phyloP scores from a whole-genome alignment of 1,140 invertebrate species.

The Temnothorax nylanderi region DNA sequence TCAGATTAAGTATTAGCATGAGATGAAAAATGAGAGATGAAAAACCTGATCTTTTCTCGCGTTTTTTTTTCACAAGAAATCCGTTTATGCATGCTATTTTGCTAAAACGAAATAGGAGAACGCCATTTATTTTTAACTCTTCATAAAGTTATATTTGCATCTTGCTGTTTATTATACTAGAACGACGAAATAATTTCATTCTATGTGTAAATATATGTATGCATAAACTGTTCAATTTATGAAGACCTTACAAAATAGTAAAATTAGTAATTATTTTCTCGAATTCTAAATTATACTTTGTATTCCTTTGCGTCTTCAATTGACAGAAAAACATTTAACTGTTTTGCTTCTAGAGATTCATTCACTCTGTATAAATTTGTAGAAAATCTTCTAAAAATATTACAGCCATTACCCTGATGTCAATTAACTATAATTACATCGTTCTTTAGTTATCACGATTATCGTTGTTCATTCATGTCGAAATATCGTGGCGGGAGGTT shows the following conservation, averaged over 20 bases:
- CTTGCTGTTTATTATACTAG: background rate
- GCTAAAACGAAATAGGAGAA: background rate
- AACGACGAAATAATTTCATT: conserved; percentile 8
- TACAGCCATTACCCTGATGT: too few species aligned
- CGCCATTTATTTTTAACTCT: conserved; percentile 24
- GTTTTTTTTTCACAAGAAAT: background rate
- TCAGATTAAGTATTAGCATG: background rate
- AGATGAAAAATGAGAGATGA: background rate
- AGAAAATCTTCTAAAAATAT: background rate
- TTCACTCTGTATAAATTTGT: background rate
- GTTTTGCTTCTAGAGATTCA: background rate
- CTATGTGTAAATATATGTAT: background rate
- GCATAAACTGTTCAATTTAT: background rate
- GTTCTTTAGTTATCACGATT: background rate
- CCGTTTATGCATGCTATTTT: background rate
- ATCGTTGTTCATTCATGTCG: background rate
- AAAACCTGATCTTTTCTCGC: background rate
- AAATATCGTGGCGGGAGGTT: background rate
- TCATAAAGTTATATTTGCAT: background rate
- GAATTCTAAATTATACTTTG: background rate
- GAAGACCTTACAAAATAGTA: background rate
- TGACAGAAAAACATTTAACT: background rate
- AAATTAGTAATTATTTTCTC: background rate
- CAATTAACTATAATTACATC: background rate
- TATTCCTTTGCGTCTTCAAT: background rate